Base-by-base conservation (phyloP, 2,888 invertebrate species). In the Pheosia gnoma region DNA sequence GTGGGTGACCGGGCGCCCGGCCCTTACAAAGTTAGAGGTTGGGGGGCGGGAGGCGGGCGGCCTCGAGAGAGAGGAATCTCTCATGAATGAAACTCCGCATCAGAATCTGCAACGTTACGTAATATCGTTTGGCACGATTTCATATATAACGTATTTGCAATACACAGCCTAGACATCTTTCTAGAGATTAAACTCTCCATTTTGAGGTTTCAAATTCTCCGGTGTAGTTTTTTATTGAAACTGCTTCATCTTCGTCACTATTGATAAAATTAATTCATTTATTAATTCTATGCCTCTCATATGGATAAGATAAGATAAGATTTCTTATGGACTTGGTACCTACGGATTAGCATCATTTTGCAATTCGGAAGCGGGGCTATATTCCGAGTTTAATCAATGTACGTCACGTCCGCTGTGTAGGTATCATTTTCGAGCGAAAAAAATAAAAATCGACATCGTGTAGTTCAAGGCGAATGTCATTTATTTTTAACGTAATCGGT, bases 71-170 rank as follows among this genome's bases (percentile, higher is more conserved):
- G 60, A 61, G 65, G 59, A 61, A 59, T 61, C 61, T 65, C 74
- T 85, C 75, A 79, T 88, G 87, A 88, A 89, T 87, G 89, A 74
- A 81, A 67, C 82, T 72, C 84, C 86, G 86, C 88, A 86, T 85
- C 84, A 79, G 81, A 25, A 85, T 84, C 88, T 88, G 89, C 89
- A 89, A 72, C 78, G 79, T 89, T 88, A 88, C 82, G 83, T 88
- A 89, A 89, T 76, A 65, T 59, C 59, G 70, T 80, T 82, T 87
- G 86, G 87, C 87, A 84, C 81, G 77, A 70, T 77, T 80, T 79
- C 80, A 70, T 80, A 66, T 70, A 70, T 67, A 70, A 66, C 54
- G 54, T n/a, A 11, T 13, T 55, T 7, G n/a, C n/a, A 4, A 47
- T 47, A 47, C 11, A 47, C 41, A 7, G 41, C 41, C 41, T 41